A percentile compares a stretch with the other conserved stretches of the same genome.
phyloP scores from a whole-genome alignment of 92 coral and sea anemone genomes.

The Galaxea fascicularis region DNA sequence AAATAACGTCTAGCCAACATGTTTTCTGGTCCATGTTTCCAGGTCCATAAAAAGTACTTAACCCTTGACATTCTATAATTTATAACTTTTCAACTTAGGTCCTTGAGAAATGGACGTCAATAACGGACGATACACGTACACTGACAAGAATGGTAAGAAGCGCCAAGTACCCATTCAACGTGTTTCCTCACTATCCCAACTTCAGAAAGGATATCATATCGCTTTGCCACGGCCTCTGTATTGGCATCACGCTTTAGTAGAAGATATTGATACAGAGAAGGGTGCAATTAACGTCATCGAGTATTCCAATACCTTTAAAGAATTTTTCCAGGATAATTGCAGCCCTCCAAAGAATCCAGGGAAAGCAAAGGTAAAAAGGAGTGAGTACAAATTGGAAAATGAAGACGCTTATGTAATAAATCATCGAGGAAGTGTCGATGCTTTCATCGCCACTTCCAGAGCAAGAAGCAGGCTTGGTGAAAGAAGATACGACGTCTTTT shows the following conservation, averaged over 20 bases:
- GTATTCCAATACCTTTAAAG: conserved; percentile 17
- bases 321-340: conserved; percentile 10
- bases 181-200: neutral
- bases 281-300: neutral
- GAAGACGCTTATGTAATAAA: neutral
- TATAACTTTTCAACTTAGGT: neutral
- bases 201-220: conserved; percentile 31
- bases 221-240: neutral
- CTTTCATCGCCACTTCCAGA: neutral
- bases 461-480: conserved; percentile 40
- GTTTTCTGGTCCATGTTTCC: too few relatives aligned
- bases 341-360: conserved; percentile 5
- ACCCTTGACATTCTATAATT: neutral
- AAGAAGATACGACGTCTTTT: neutral
- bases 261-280: neutral
- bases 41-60: too few relatives aligned
- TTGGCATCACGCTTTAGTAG: conserved; percentile 47
- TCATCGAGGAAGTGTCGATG: neutral
- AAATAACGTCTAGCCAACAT: too few relatives aligned
- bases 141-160: neutral
- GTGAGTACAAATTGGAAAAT: neutral
- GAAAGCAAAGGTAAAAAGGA: conserved; percentile 7
- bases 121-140: neutral
- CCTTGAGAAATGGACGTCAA: neutral
- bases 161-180: neutral